Conservation (phyloP, 2,113 vertebrate genomes). For the Phodopus roborovskii region DNA sequence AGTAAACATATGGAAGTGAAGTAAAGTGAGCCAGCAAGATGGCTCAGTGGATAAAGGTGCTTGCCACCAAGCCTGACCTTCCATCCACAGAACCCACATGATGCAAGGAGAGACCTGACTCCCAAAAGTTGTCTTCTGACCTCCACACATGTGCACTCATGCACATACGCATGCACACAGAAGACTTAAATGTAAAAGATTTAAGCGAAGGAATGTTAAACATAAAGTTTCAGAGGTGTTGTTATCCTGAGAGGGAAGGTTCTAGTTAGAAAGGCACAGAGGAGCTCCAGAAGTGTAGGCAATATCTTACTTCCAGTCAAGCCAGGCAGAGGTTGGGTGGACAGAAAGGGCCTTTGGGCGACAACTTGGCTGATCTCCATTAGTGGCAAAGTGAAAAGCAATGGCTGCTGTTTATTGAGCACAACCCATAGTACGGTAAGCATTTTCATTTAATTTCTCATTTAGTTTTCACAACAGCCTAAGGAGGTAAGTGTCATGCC, state of each 20-base stretch:
- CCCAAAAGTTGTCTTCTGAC: not conserved
- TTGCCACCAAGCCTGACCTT: not conserved
- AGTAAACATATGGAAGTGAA: not conserved
- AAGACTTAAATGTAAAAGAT: not conserved
- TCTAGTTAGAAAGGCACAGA: not conserved
- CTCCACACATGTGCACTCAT: not conserved
- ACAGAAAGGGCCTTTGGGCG: not conserved
- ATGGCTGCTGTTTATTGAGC: not conserved
- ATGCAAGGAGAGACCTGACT: not conserved
- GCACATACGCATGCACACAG: not conserved
- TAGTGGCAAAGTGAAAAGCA: not conserved
- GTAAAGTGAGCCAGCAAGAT: not conserved
- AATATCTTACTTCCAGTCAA: not conserved
- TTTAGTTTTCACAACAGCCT: not conserved
- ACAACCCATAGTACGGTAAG: not conserved
- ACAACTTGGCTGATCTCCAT: not conserved
- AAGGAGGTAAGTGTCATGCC: not conserved
- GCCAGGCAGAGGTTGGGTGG: not conserved
- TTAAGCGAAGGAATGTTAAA: not conserved
- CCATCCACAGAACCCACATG: not conserved
- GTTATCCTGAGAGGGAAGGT: not conserved
- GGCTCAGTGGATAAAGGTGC: not conserved
- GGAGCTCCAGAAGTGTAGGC: not conserved
- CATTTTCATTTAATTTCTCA: not conserved
- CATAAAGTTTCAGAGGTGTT: not conserved